These are phyloP conservation scores for Sorex maritimensis DNA, from an alignment of 2,797 vertebrate species.

Conservation along the genomic window DNA sequence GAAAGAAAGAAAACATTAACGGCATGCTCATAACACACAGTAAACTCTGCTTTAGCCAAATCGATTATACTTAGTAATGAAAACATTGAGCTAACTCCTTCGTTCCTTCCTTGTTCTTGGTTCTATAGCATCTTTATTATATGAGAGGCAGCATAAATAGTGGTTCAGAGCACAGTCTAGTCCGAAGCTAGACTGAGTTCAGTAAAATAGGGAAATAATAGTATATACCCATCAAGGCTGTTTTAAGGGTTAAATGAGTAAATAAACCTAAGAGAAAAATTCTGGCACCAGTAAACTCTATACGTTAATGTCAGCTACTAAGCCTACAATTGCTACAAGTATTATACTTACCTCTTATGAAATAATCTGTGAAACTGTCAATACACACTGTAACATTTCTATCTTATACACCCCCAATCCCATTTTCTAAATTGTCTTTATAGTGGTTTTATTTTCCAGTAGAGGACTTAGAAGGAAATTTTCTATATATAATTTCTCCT, in stretches of 20 bases:
- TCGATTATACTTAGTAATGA: slow-evolving; percentile 55
- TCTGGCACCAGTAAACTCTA: background rate
- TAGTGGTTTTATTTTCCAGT: slow-evolving; percentile 68
- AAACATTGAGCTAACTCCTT: background rate
- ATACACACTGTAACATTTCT: slow-evolving; percentile 30
- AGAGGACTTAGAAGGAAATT: slow-evolving; percentile 47
- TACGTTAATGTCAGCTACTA: slow-evolving; percentile 16
- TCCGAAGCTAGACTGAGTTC: slow-evolving; percentile 1
- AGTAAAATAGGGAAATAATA: background rate
- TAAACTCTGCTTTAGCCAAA: slow-evolving; percentile 80
- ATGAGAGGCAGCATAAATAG: slow-evolving; percentile 3
- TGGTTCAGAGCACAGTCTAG: background rate
- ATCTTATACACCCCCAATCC: slow-evolving; percentile 3
- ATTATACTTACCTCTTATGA: slow-evolving; percentile 46
- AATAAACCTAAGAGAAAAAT: slow-evolving; percentile 27
- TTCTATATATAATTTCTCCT: slow-evolving; percentile 11
- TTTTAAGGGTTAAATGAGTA: slow-evolving; percentile 64
- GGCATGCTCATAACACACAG: slow-evolving; percentile 86
- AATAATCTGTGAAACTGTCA: slow-evolving; percentile 52
- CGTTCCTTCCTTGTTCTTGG: background rate
- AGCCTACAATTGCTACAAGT: background rate
- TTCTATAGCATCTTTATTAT: slow-evolving; percentile 8
- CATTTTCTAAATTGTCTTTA: slow-evolving; percentile 59
- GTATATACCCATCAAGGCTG: background rate
- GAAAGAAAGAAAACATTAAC: slow-evolving; percentile 89